Conservation (phyloP, 2,113 vertebrate genomes). For the Euleptes europaea region DNA sequence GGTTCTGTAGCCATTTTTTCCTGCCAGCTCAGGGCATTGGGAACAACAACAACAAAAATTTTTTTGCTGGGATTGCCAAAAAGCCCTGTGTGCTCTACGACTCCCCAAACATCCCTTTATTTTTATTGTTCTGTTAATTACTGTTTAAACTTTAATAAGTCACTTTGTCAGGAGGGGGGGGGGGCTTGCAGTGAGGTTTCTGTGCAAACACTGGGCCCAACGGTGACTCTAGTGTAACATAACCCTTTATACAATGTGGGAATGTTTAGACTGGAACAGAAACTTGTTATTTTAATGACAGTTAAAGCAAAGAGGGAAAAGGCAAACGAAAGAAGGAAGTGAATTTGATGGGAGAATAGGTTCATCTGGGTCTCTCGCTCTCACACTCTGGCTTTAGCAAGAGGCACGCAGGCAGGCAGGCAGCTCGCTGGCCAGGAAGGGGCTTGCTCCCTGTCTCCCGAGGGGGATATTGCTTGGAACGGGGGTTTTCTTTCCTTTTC, state of each 20-base stretch:
- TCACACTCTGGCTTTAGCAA: conserved; percentile 47
- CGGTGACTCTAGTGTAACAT: conserved; percentile 82
- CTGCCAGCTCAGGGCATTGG: conserved; percentile 82
- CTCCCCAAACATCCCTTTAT: conserved; percentile 89
- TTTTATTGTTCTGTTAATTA: conserved; percentile 91
- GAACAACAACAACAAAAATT: conserved; percentile 54
- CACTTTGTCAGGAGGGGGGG: conserved; percentile 83
- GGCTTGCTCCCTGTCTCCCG: not conserved
- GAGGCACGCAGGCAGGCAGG: not conserved
- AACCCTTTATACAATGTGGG: conserved; percentile 90
- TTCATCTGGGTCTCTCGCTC: conserved; percentile 32
- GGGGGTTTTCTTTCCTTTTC: not conserved
- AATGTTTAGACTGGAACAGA: conserved; percentile 97
- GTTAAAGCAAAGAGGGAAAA: conserved; percentile 60
- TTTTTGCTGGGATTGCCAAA: conserved; percentile 84
- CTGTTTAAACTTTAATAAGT: conserved; percentile 91
- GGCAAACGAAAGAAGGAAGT: conserved; percentile 63
- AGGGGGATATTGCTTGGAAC: too few relatives aligned
- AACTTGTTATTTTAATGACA: conserved; percentile 95
- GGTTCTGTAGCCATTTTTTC: conserved; percentile 62
- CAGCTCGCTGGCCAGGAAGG: not conserved
- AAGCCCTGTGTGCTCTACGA: conserved; percentile 83
- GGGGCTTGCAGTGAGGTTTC: conserved; percentile 81
- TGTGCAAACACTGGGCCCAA: conserved; percentile 81
- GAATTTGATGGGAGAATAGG: conserved; percentile 65